Conservation (phyloP, 1,140 invertebrate genomes). For the Frieseomelitta varia region DNA sequence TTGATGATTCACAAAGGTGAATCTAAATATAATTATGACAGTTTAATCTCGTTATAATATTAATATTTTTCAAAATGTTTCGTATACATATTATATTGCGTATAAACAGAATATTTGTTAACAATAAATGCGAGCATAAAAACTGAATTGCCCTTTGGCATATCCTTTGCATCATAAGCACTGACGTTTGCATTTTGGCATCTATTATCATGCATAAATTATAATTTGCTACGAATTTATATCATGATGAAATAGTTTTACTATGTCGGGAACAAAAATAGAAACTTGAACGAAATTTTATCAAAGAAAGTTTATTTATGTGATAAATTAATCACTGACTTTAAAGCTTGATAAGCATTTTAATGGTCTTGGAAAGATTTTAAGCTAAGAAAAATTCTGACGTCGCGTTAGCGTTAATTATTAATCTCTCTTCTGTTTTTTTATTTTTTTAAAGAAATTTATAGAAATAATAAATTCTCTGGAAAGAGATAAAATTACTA, state of each 20-base stretch:
- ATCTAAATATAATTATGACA: too few species aligned
- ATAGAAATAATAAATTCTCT: not conserved
- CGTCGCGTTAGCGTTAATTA: too few species aligned
- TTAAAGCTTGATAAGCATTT: not conserved
- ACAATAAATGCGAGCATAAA: not conserved
- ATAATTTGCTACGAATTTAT: not conserved
- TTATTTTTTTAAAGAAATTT: too few species aligned
- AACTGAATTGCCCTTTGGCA: conserved; percentile 23
- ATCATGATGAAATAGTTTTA: not conserved
- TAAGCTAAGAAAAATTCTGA: not conserved
- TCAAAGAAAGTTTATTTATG: not conserved
- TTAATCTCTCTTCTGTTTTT: not conserved
- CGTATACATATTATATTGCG: not conserved
- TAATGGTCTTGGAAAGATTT: not conserved
- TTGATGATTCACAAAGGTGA: too few species aligned
- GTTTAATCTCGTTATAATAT: too few species aligned
- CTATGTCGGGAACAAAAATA: not conserved
- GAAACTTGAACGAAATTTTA: not conserved
- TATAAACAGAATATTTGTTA: conserved; percentile 3
- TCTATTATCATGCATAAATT: not conserved
- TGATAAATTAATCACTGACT: not conserved
- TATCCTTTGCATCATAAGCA: not conserved
- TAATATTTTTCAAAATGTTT: not conserved
- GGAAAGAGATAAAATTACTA: not conserved
- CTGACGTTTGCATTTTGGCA: conserved; percentile 16